Evolutionary conservation across 2,888 invertebrate genomes (phyloP).

Genomic region (Eupithecia dodoneata): DNA sequence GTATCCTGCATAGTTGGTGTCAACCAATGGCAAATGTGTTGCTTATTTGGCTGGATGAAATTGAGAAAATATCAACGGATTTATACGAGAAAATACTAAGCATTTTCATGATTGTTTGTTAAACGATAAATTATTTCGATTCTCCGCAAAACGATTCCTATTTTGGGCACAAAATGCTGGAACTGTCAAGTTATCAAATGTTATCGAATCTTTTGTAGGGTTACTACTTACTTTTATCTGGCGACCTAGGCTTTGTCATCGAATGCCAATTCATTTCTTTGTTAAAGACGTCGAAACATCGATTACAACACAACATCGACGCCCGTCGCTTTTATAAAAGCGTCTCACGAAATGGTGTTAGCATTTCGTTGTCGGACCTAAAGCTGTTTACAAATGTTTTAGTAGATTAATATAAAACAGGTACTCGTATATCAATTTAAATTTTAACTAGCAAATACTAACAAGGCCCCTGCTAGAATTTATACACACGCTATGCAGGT

Average conservation of each 20-base stretch:
- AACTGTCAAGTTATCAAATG: neutral
- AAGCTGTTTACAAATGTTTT: neutral
- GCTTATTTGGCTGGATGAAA: constrained; percentile 1
- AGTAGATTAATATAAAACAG: neutral
- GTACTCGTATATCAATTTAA: too few relatives aligned
- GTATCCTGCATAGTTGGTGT: neutral
- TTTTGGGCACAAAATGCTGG: neutral
- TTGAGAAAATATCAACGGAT: constrained; percentile 2
- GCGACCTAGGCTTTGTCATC: neutral
- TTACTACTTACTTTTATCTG: neutral
- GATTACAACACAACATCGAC: neutral
- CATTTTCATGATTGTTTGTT: neutral
- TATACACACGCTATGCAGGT: too few relatives aligned
- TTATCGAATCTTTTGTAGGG: neutral
- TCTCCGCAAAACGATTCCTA: neutral
- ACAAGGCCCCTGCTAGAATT: too few relatives aligned
- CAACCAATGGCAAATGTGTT: constrained; percentile 5
- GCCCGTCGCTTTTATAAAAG: neutral
- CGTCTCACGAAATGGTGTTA: neutral
- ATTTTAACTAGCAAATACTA: too few relatives aligned
- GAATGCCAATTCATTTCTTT: neutral
- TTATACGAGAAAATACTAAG: neutral
- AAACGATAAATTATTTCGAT: neutral
- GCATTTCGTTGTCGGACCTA: neutral
- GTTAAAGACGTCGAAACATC: neutral